A percentile compares a stretch with the other conserved stretches of the same genome.
phyloP scores from a whole-genome alignment of 2,888 invertebrate species.

The Himalopsyche japonica region DNA sequence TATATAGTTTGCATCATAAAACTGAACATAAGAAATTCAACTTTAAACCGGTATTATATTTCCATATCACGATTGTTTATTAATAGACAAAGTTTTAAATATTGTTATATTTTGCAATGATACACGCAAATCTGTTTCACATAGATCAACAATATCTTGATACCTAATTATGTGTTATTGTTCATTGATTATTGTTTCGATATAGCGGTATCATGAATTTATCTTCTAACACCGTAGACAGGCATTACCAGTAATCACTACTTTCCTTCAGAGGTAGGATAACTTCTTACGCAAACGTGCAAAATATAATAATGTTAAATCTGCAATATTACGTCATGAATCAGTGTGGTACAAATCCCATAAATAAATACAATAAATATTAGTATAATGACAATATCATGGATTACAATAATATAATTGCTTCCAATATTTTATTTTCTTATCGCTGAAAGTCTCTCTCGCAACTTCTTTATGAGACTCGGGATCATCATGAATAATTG shows the following conservation, averaged over 20 bases:
- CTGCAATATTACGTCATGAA: neutral
- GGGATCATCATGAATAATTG: too few species aligned
- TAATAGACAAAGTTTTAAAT: too few species aligned
- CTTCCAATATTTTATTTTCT: too few species aligned
- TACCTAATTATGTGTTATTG: neutral
- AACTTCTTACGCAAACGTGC: neutral
- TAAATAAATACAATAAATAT: too few species aligned
- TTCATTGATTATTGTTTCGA: neutral
- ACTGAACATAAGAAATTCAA: neutral
- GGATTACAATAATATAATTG: too few species aligned
- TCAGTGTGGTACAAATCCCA: too few species aligned
- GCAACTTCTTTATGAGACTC: too few species aligned
- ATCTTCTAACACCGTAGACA: neutral
- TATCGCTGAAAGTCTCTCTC: too few species aligned
- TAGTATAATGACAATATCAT: too few species aligned
- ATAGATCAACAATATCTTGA: neutral
- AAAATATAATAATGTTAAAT: neutral
- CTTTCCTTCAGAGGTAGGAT: neutral
- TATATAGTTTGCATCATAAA: neutral
- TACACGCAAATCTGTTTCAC: neutral
- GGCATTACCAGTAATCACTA: neutral
- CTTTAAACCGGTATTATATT: too few species aligned
- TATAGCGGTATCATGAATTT: neutral
- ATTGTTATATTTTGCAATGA: too few species aligned
- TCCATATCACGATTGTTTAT: too few species aligned